Evolutionary conservation across 2,797 vertebrate species (phyloP), one percentile per base, ranked within the genome.

Genomic region (Chaetodon trifasciatus): DNA sequence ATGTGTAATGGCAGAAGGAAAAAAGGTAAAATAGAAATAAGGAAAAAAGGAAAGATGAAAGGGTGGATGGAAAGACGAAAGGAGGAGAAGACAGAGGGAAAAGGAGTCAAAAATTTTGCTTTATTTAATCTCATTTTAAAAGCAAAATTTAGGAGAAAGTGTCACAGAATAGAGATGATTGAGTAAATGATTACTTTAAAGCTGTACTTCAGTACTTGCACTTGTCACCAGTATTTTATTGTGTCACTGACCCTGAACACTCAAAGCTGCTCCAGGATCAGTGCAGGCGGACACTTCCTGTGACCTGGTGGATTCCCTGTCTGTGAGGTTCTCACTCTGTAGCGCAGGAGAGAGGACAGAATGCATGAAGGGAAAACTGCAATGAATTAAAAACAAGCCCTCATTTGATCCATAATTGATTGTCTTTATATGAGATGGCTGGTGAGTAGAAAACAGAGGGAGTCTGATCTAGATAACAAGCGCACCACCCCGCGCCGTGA

Each of bases 391-490:
- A 91, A 84, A 80, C 58, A 77, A 83, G 73, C 69, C 63, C 79
- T 90, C 88, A 93, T 95, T 95, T 96, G 93, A 96, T 96, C 93
- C 92, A 96, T 96, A 95, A 96, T 96, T 95, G 94, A 96, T 96
- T 44, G 80, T 79, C 88, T 93, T 90, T 89, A 93, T 93, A 69
- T 84, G 93, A 88, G 89, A 52, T 28, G 82, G 87, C 80, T 82
- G 85, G 83, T 86, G 86, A 87, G 87, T 69, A 17, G 79, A 64
- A 84, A 81, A 74, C 86, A 83, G 57, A 76, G 75, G 75, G 67
- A 86, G 93, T 78, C 81, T 89, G 92, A 91, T 93, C 72, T 82
- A 66, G 90, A 94, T 95, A 96, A 95, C 95, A 92, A 95, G 94
- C 92, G 52, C 83, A 44, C 86, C 82, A 88, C 60, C 60, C 77